Evolutionary conservation across 2,888 invertebrate species (phyloP).

Genomic region (Cecidostiba fungosa): DNA sequence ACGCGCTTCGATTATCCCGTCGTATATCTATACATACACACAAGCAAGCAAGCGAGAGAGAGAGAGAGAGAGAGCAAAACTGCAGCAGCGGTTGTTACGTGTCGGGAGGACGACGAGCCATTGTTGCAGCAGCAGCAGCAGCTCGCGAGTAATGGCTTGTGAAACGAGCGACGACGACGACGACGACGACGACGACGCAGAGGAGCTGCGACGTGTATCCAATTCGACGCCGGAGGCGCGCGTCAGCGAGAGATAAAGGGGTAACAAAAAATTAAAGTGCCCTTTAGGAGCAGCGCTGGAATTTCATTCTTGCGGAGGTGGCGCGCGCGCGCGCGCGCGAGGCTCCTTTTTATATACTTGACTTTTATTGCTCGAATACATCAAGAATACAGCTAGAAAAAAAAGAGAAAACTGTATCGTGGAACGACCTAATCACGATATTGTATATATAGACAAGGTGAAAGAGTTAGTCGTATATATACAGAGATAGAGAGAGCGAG

Average conservation of each 20-base stretch:
- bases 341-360: background rate
- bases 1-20: constrained; percentile 63
- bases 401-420: too few species aligned
- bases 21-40: constrained; percentile 2
- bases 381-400: too few species aligned
- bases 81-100: constrained; percentile 64
- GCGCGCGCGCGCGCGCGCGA: too few species aligned
- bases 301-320: background rate
- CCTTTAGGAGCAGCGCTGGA: constrained; percentile 20
- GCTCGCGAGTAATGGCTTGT: constrained; percentile 66
- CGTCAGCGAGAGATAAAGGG: background rate
- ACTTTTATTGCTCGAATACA: background rate
- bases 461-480: background rate
- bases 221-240: constrained; percentile 15
- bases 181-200: background rate
- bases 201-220: constrained; percentile 37
- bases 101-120: constrained; percentile 54
- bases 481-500: background rate
- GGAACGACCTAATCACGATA: constrained; percentile 5
- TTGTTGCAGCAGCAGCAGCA: constrained; percentile 61
- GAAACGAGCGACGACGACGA: constrained; percentile 62
- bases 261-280: constrained; percentile 21
- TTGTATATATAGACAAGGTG: background rate
- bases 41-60: background rate
- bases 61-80: background rate